Conservation (phyloP, 2,888 invertebrate species). For the Stramonita haemastoma region DNA sequence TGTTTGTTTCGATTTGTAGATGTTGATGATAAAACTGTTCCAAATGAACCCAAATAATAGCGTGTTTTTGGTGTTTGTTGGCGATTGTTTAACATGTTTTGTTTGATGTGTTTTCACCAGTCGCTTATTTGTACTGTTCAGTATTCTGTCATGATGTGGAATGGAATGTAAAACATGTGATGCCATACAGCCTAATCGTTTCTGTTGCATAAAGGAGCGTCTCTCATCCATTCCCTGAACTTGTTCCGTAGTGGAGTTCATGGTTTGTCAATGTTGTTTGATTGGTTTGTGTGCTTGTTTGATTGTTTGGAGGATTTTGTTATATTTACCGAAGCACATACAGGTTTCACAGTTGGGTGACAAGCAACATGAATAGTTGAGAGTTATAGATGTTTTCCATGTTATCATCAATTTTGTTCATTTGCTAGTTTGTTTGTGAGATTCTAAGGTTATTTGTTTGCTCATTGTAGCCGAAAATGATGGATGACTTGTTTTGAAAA, state of each 20-base stretch:
- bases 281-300: not conserved
- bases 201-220: too few species aligned
- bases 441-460: not conserved
- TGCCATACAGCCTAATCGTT: too few species aligned
- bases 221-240: too few species aligned
- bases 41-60: too few species aligned
- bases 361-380: too few species aligned
- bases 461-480: not conserved
- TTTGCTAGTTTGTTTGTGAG: not conserved
- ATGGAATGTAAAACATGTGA: too few species aligned
- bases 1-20: constrained; percentile 4
- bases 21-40: not conserved
- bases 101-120: not conserved
- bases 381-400: too few species aligned
- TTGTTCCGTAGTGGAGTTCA: not conserved
- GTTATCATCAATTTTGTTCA: not conserved
- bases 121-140: too few species aligned
- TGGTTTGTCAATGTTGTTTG: not conserved
- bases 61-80: not conserved
- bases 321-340: too few species aligned
- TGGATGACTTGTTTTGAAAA: too few species aligned
- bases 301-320: not conserved
- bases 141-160: too few species aligned
- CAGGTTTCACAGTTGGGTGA: too few species aligned
- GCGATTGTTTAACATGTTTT: not conserved